Evolutionary conservation across 1,140 invertebrate species (phyloP).

Genomic region (Drosophila repleta): DNA sequence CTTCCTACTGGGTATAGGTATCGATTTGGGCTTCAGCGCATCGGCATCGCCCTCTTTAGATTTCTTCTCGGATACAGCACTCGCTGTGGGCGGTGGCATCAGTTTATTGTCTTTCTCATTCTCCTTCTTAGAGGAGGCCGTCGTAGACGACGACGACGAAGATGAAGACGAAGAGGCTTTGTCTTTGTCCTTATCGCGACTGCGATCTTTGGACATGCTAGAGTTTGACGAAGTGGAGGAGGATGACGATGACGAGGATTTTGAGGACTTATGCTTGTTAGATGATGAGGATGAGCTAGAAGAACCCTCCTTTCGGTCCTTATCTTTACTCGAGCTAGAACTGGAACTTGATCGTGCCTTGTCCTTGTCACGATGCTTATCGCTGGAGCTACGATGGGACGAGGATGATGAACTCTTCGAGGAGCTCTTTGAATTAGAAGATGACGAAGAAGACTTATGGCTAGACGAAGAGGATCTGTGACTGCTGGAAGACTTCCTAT

Average conservation of each 20-base stretch:
- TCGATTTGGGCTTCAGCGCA: conserved; percentile 61
- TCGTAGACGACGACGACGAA: conserved; percentile 16
- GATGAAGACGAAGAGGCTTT: conserved; percentile 48
- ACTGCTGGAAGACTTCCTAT: conserved; percentile 77
- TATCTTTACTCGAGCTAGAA: conserved; percentile 76
- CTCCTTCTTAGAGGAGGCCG: conserved; percentile 49
- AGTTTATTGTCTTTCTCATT: conserved; percentile 89
- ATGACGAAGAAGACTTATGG: conserved; percentile 67
- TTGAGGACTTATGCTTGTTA: conserved; percentile 79
- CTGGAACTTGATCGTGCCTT: conserved; percentile 64
- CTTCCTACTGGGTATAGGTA: conserved; percentile 86
- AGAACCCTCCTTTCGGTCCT: conserved; percentile 65
- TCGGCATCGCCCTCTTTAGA: conserved; percentile 67
- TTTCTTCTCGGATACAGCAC: conserved; percentile 85
- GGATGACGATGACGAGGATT: conserved; percentile 68
- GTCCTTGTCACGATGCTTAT: conserved; percentile 76
- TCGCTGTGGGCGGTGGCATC: conserved; percentile 84
- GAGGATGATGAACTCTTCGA: conserved; percentile 76
- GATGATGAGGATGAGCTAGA: conserved; percentile 58
- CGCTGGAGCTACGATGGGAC: conserved; percentile 78
- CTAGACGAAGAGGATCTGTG: conserved; percentile 77
- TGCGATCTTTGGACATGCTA: conserved; percentile 78
- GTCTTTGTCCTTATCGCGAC: conserved; percentile 83
- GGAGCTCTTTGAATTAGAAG: conserved; percentile 70
- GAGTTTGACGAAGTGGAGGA: conserved; percentile 56